Conservation (phyloP, 2,113 vertebrate genomes). For the Dasyornis broadbenti region DNA sequence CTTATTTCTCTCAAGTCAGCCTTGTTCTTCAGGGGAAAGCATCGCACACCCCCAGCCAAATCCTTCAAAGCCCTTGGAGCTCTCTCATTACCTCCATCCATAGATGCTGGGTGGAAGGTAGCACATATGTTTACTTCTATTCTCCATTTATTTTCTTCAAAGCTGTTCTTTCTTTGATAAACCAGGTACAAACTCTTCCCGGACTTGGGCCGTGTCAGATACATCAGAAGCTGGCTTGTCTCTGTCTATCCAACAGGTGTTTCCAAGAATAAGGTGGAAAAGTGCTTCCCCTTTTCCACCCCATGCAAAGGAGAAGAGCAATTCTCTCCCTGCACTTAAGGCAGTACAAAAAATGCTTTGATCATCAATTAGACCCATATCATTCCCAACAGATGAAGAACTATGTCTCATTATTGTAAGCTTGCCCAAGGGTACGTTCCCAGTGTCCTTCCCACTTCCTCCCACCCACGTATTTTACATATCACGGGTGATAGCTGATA, state of each 20-base stretch:
- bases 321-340: slow-evolving; percentile 1
- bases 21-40: neutral
- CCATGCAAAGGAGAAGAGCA: neutral
- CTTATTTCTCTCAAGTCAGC: neutral
- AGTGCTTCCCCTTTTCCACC: neutral
- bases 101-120: neutral
- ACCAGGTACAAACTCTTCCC: neutral
- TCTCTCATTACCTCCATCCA: neutral
- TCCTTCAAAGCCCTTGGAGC: neutral
- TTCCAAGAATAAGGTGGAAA: neutral
- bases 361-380: slow-evolving; percentile 52
- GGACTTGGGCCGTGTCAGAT: neutral
- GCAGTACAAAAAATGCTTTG: neutral
- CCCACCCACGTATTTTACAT: slow-evolving; percentile 37
- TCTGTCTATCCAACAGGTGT: neutral
- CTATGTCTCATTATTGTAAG: slow-evolving; percentile 31
- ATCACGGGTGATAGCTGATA: neutral
- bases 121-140: neutral
- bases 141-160: neutral
- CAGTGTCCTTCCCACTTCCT: slow-evolving; percentile 29
- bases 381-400: slow-evolving; percentile 42
- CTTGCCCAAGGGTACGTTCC: slow-evolving; percentile 36
- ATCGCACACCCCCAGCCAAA: neutral
- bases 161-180: neutral
- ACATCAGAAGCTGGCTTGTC: neutral